Base-by-base conservation (phyloP, 1,140 invertebrate species). In the Nasonia vitripennis region DNA sequence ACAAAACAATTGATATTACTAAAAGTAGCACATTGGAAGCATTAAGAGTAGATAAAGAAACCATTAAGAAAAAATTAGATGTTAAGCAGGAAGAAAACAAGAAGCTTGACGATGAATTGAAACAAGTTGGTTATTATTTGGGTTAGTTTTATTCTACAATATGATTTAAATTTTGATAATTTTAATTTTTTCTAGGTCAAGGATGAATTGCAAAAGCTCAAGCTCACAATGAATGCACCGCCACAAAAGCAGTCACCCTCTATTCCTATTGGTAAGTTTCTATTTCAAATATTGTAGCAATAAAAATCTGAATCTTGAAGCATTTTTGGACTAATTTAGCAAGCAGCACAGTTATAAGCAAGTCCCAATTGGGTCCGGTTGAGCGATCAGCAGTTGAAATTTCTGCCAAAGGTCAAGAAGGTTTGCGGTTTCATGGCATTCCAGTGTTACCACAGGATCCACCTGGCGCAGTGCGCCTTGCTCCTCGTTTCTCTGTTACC, bases 371-470 rank as follows among this genome's bases (percentile, higher is more conserved):
- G 90, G 89, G 37, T 83, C 88, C 88, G 73, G 86, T 92, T 87
- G 73, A 67, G 77, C 87, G 87, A 78, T 88, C 90, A 78, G 89
- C 91, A 67, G 90, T 93, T 87, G 86, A 87, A 88, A 86, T 92
- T 86, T 89, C 88, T 48, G 84, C 87, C 75, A 48, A 87, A 82
- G 92, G 92, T 88, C 89, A 87, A 75, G 88, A 86, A 87, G 92
- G 92, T 87, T 87, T 92, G 86, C 89, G 86, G 87, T 91, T 87
- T 85, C 91, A 93, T 86, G 90, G 88, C 79, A 83, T 90, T 81
- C 92, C 92, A 71, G 91, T 93, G 84, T 90, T 93, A 87, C 91
- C 91, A 87, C 84, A 85, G 88, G 90, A 93, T 86, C 91, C 90
- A 87, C 92, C 91, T 78, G 90, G 89, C 86, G 89, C 91, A 87